Base-by-base conservation (phyloP, 2,888 invertebrate genomes). In the Nomada goodeniana region DNA sequence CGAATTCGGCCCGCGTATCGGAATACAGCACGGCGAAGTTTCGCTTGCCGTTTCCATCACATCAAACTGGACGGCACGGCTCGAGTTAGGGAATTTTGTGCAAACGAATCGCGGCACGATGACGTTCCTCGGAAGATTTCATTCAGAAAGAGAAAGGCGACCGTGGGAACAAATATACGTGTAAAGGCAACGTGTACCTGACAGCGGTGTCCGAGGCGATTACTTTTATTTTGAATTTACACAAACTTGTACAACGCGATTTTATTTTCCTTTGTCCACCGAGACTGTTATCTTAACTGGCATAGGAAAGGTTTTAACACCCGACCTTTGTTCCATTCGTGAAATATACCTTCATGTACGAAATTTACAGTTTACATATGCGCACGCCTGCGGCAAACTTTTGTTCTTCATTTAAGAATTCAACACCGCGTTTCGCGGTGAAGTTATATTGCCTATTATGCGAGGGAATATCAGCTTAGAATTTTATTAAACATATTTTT, bases 31-130 rank as follows among this genome's bases (percentile, higher is more conserved):
- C 69, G 50, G 61, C 61, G 47, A 81, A 84, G 67, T 84, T 84
- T 65, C 73, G 53, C 64, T 65, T 61, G 18, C 2, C 76, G 79
- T 82, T 84, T 81, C 80, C 83, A 83, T 83, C 81, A 80, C 80
- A 76, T 61, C 76, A 29, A 23, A 64, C 50, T 50, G 26, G 13
- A 50, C 29, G n/a, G 29, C 55, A 7, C 7, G 72, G 69, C 53
- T 18, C 53, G 73, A 60, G 26, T 18, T 42, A 36, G 23, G 67
- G 82, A 80, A 80, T 68, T 80, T 76, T 68, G 50, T 72, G 68
- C 72, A 72, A 76, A 63, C 72, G 80, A 82, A 76, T 82, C 72
- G 80, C 72, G 67, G 70, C 75, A 47, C 67, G 64, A 75, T 75
- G 47, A 74, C 63, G 36, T 65, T 73, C 72, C 52, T 67, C 13